Evolutionary conservation across 2,797 vertebrate species (phyloP), one percentile per base, ranked within the genome.

Genomic region (Helarctos malayanus): DNA sequence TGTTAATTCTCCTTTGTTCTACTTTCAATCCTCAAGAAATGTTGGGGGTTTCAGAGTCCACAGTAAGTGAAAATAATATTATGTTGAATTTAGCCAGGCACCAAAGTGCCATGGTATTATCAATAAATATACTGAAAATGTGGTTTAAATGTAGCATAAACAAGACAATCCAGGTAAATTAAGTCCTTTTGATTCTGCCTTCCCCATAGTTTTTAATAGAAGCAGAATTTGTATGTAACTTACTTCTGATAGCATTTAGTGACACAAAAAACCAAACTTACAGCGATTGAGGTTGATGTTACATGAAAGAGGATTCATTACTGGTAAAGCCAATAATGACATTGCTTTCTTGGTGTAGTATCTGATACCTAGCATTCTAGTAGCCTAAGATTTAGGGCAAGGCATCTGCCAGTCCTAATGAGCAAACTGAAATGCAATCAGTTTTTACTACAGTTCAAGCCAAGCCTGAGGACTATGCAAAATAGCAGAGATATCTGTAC

Each of bases 111-210:
- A 91, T 49, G 4, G 35, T 65, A 56, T 81, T 82, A 35, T 69
- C 73, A 87, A 3, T 5, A 88, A 68, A 69, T 29, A 61, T 41
- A 32, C 25, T 59, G 61, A 84, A 54, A 79, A 29, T 80, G 8
- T 89, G 54, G 21, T 73, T 92, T 92, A 56, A 92, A n/a, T 85
- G 38, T 63, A 94, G 38, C 2, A 27, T 54, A 79, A 80, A 57
- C 89, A 73, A 65, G 63, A n/a, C 13, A 84, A 73, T 84, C 13
- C 12, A 73, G 7, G 13, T 80, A 35, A 63, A 38, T 19, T 63
- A 63, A 68, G 11, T 69, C 35, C 35, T 71, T 92, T 63, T 27
- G 27, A 73, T 73, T 5, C 25, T 65, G 7, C 56, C 23, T 63
- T 83, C 32, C 7, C 16, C 32, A 19, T 73, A 73, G 57, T 80